Conservation (phyloP, 2,113 vertebrate genomes). For the Macquaria ambigua region DNA sequence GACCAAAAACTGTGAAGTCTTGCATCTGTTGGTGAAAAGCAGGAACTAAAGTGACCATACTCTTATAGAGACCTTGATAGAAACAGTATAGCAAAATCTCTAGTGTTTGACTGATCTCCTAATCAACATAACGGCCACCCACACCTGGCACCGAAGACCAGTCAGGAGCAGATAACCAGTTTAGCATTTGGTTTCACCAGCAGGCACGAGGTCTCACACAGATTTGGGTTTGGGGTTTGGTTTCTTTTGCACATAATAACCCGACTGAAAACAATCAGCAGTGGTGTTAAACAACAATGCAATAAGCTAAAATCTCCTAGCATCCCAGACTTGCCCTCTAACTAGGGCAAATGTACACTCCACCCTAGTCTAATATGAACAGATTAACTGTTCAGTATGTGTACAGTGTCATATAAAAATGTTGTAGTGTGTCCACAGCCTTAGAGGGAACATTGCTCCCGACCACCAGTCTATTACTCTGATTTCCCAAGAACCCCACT, state of each 20-base stretch:
- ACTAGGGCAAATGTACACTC: not conserved
- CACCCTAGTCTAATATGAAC: not conserved
- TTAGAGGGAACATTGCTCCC: constrained; percentile 64
- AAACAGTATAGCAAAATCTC: not conserved
- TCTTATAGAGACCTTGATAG: not conserved
- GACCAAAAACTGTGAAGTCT: not conserved
- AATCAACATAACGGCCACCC: too few species aligned
- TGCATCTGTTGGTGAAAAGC: not conserved
- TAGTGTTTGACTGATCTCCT: not conserved
- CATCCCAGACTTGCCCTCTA: not conserved
- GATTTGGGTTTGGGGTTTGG: not conserved
- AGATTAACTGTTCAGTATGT: not conserved
- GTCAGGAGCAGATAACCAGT: not conserved
- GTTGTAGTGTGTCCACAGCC: constrained; percentile 59
- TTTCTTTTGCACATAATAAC: not conserved
- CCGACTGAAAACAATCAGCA: not conserved
- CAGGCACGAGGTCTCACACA: not conserved
- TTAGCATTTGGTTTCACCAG: not conserved
- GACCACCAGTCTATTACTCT: constrained; percentile 43
- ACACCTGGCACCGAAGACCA: not conserved
- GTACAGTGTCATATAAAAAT: not conserved
- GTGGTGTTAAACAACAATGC: not conserved
- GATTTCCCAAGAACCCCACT: constrained; percentile 29
- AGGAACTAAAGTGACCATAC: not conserved
- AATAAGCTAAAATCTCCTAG: not conserved